Evolutionary conservation across 1,140 invertebrate genomes (phyloP).

Genomic region (Trichogramma pretiosum): DNA sequence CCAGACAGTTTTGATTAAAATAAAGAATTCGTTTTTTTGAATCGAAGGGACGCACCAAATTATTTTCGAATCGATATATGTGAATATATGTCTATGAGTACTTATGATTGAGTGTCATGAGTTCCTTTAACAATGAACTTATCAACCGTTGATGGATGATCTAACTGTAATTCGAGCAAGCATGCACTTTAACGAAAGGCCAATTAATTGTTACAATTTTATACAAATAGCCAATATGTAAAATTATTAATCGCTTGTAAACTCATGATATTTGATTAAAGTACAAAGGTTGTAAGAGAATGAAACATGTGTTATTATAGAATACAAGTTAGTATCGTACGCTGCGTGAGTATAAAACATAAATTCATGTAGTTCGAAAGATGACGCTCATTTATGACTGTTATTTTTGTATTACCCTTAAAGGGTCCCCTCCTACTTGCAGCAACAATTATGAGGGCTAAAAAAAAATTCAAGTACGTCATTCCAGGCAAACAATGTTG

Average conservation of each 20-base stretch:
- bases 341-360: slow-evolving; percentile 5
- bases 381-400: slow-evolving; percentile 34
- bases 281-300: slow-evolving; percentile 8
- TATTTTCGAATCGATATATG: slow-evolving; percentile 13
- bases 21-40: too few relatives aligned
- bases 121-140: background rate
- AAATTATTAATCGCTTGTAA: background rate
- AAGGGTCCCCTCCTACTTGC: slow-evolving; percentile 21
- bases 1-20: slow-evolving; percentile 23
- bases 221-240: background rate
- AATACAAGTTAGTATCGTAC: slow-evolving; percentile 21
- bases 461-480: slow-evolving; percentile 8
- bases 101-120: slow-evolving; percentile 14
- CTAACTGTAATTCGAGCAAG: too few relatives aligned
- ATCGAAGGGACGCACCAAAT: slow-evolving; percentile 18
- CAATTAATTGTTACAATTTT: background rate
- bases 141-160: too few relatives aligned
- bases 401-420: slow-evolving; percentile 39
- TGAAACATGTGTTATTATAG: slow-evolving; percentile 3
- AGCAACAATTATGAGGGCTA: background rate
- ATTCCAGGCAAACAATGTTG: background rate
- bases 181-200: too few relatives aligned
- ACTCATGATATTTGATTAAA: slow-evolving; percentile 8
- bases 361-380: slow-evolving; percentile 15
- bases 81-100: slow-evolving; percentile 14